A percentile compares a stretch with the other conserved stretches of the same genome.
Evolutionary conservation across 2,797 vertebrate species (phyloP).

Genomic region (Sitta carolinensis): DNA sequence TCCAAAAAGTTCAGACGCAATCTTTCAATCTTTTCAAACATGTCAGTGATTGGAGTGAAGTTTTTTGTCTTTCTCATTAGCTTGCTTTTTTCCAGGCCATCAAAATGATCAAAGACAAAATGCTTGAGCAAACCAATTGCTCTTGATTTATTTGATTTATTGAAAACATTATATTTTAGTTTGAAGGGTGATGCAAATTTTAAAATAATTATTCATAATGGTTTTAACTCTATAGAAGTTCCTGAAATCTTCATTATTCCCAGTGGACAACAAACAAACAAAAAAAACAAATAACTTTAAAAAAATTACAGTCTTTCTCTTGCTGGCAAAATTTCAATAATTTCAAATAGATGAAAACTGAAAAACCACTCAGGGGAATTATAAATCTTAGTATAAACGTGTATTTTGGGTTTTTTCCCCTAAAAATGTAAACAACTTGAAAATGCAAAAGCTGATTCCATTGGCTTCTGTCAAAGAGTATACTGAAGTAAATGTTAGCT

Average conservation of each 20-base stretch:
- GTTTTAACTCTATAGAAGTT: neutral
- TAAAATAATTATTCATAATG: neutral
- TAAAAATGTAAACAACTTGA: neutral
- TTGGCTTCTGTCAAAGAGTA: neutral
- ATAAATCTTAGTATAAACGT: neutral
- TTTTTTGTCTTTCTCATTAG: neutral
- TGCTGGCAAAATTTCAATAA: neutral
- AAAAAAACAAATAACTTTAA: too few relatives aligned
- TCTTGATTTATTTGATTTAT: neutral
- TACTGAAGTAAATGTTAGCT: neutral
- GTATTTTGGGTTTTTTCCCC: fast-evolving
- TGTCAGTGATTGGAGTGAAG: neutral
- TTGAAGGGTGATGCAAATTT: neutral
- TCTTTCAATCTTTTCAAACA: neutral
- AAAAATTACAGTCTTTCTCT: neutral
- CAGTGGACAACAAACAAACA: neutral
- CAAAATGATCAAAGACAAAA: neutral
- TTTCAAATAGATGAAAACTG: neutral
- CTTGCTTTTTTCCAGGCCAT: neutral
- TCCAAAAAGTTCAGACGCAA: neutral
- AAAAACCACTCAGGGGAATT: neutral
- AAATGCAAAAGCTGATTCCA: neutral
- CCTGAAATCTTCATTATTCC: neutral
- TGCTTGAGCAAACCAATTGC: neutral
- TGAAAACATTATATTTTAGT: neutral